Percentiles rank a stretch among this genome's conserved stretches.
Evolutionary conservation across 2,113 vertebrate genomes (phyloP).

Genomic region (Nerophis lumbriciformis): DNA sequence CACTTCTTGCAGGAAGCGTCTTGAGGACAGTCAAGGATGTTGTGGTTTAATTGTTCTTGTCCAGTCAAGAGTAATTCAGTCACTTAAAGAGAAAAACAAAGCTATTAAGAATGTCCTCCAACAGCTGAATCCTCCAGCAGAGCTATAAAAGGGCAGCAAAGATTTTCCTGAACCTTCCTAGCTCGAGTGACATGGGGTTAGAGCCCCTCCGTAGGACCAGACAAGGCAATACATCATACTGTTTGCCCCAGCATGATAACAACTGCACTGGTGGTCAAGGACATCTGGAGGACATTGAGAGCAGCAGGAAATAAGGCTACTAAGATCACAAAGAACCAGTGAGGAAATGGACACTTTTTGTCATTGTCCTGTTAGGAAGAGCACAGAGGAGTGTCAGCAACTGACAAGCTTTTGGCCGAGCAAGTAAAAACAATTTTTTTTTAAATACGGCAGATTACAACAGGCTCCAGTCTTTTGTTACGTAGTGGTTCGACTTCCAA

Average conservation of each 20-base stretch:
- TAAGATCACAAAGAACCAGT: slow-evolving; percentile 34
- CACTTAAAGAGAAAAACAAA: slow-evolving; percentile 36
- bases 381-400: slow-evolving; percentile 27
- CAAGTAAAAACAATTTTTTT: slow-evolving; percentile 13
- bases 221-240: slow-evolving; percentile 50
- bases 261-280: slow-evolving; percentile 33
- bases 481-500: no score
- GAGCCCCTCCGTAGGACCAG: slow-evolving; percentile 33
- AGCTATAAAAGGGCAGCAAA: slow-evolving; percentile 22
- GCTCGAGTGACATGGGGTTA: slow-evolving; percentile 31
- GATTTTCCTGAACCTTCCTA: slow-evolving; percentile 45
- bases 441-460: slow-evolving; percentile 10
- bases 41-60: slow-evolving; percentile 35
- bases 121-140: slow-evolving; percentile 10
- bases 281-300: slow-evolving; percentile 50
- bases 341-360: slow-evolving; percentile 47
- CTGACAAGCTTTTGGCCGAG: slow-evolving; percentile 10
- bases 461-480: no score
- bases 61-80: slow-evolving; percentile 27
- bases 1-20: slow-evolving; percentile 18
- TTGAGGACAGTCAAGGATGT: slow-evolving; percentile 36
- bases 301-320: slow-evolving; percentile 48
- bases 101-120: slow-evolving; percentile 23
- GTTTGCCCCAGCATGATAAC: slow-evolving; percentile 22
- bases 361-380: slow-evolving; percentile 52